Conservation (phyloP, 2,797 vertebrate genomes). For the Denticeps clupeoides region DNA sequence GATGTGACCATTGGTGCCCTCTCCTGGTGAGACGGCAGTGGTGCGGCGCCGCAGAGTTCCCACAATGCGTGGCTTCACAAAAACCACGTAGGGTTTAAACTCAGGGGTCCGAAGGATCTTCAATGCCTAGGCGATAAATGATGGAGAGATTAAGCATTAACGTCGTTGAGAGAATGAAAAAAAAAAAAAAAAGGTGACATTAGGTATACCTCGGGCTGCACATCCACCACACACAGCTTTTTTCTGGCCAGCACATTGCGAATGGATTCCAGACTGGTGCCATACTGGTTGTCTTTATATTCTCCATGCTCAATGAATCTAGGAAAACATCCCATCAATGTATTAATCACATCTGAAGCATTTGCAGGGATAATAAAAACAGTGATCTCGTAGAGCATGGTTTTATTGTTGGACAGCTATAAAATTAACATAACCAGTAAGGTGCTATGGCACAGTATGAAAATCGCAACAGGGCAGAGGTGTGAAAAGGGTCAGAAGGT, state of each 20-base stretch:
- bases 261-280: constrained; percentile 85
- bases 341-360: too few relatives aligned
- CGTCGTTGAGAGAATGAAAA: not conserved
- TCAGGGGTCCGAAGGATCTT: constrained; percentile 72
- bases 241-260: constrained; percentile 69
- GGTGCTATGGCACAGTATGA: too few relatives aligned
- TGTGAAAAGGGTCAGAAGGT: too few relatives aligned
- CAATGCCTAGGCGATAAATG: constrained; percentile 60
- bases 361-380: not conserved
- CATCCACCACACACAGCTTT: constrained; percentile 85
- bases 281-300: constrained; percentile 87
- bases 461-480: too few relatives aligned
- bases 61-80: constrained; percentile 68
- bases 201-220: constrained; percentile 86
- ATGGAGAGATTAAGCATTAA: too few relatives aligned
- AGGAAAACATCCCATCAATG: too few relatives aligned
- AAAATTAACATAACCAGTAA: too few relatives aligned
- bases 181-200: too few relatives aligned
- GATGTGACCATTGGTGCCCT: constrained; percentile 47
- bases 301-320: constrained; percentile 90
- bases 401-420: too few relatives aligned
- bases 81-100: constrained; percentile 82
- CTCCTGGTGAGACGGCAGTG: constrained; percentile 51
- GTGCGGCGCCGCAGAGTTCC: constrained; percentile 46
- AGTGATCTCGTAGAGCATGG: too few relatives aligned